phyloP scores from a whole-genome alignment of 2,888 invertebrate genomes.

The Hyalella azteca region DNA sequence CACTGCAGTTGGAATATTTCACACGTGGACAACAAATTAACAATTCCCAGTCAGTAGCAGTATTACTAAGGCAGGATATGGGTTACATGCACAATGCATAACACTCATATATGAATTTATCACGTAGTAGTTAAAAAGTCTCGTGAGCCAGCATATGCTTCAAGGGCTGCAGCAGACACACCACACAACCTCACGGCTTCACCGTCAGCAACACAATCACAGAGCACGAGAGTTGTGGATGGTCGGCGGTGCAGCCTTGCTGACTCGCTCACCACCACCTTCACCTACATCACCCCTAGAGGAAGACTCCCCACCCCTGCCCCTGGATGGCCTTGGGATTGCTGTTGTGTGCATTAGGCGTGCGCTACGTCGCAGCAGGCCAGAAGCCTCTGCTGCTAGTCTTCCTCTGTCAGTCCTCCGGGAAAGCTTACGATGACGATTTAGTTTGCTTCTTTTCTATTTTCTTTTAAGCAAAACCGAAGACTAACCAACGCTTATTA shows the following conservation, averaged over 20 bases:
- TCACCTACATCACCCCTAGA: not conserved
- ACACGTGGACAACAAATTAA: too few relatives aligned
- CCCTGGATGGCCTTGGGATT: conserved; percentile 5
- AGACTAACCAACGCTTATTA: too few relatives aligned
- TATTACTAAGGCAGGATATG: too few relatives aligned
- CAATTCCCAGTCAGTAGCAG: too few relatives aligned
- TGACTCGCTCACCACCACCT: not conserved
- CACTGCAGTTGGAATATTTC: too few relatives aligned
- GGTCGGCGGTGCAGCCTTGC: not conserved
- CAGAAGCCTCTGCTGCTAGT: not conserved
- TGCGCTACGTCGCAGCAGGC: not conserved
- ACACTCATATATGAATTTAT: too few relatives aligned
- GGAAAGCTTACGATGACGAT: conserved; percentile 1
- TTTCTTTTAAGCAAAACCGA: too few relatives aligned
- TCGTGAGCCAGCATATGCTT: conserved; percentile 25
- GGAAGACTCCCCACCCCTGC: not conserved
- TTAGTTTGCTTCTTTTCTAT: too few relatives aligned
- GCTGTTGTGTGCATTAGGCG: not conserved
- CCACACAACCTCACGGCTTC: conserved; percentile 25
- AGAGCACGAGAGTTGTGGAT: not conserved
- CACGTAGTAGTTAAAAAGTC: too few relatives aligned
- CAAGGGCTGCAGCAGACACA: not conserved
- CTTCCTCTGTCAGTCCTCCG: not conserved
- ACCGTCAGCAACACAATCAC: conserved; percentile 31
- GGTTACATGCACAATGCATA: too few relatives aligned